A percentile compares a stretch with the other conserved stretches of the same genome.
Conservation (phyloP, 2,888 invertebrate genomes). For the Altica lythri region DNA sequence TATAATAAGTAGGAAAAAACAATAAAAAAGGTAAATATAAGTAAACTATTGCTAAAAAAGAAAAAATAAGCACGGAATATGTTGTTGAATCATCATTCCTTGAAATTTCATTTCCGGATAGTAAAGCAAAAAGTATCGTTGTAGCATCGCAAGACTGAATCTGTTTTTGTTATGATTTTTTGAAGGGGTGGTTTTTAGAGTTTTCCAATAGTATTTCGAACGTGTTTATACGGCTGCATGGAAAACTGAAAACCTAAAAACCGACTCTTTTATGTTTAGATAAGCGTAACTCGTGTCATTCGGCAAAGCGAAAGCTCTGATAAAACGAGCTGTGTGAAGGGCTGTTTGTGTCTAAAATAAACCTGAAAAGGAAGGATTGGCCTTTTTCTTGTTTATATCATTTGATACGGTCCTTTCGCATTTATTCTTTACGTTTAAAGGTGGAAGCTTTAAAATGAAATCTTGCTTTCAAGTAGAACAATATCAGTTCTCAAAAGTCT, state of each 20-base stretch:
- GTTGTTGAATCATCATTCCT: too few species aligned
- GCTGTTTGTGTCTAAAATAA: slow-evolving; percentile 21
- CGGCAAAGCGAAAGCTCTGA: slow-evolving; percentile 19
- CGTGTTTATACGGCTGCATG: slow-evolving; percentile 19
- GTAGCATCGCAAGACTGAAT: slow-evolving; percentile 14
- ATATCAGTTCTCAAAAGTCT: too few species aligned
- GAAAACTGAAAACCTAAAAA: slow-evolving; percentile 15
- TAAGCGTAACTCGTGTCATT: slow-evolving; percentile 21
- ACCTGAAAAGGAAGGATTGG: slow-evolving; percentile 18
- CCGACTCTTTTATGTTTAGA: slow-evolving; percentile 23
- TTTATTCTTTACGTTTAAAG: slow-evolving; percentile 11
- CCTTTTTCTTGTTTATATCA: slow-evolving; percentile 19
- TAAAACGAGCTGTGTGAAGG: slow-evolving; percentile 19
- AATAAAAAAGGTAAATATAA: too few species aligned
- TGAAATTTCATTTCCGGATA: background rate
- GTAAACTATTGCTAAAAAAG: too few species aligned
- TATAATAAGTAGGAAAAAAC: too few species aligned
- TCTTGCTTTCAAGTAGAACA: background rate
- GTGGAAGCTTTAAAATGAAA: background rate
- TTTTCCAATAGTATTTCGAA: slow-evolving; percentile 20
- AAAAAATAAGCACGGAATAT: too few species aligned
- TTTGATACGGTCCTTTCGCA: slow-evolving; percentile 16
- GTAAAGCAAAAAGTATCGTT: too few species aligned
- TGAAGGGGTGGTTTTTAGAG: slow-evolving; percentile 9
- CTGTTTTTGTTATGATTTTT: slow-evolving; percentile 23